phyloP scores from a whole-genome alignment of 2,888 invertebrate genomes.

The Diarsia dahlii region DNA sequence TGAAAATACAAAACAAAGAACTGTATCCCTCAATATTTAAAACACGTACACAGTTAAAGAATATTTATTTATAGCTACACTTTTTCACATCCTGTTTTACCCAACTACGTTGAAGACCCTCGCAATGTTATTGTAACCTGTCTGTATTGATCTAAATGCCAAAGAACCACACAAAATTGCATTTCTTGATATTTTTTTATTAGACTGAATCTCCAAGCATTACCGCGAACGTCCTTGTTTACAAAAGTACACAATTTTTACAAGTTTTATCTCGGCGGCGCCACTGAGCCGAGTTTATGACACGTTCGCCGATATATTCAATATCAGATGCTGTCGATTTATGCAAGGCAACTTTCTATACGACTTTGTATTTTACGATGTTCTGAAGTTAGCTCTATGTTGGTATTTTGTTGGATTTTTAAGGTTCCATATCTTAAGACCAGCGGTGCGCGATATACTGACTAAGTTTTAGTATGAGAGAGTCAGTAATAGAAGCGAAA shows the following conservation, averaged over 20 bases:
- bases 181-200: not conserved
- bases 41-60: too few relatives aligned
- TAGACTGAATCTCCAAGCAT: slow-evolving; percentile 16
- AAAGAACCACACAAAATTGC: too few relatives aligned
- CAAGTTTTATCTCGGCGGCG: slow-evolving; percentile 62
- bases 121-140: too few relatives aligned
- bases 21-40: too few relatives aligned
- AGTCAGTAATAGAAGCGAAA: not conserved
- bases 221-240: slow-evolving; percentile 33
- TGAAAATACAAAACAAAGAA: too few relatives aligned
- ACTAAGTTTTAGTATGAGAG: not conserved
- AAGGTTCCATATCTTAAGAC: slow-evolving; percentile 2
- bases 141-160: too few relatives aligned
- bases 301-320: slow-evolving; percentile 69
- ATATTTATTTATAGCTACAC: too few relatives aligned
- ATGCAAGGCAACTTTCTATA: slow-evolving; percentile 65
- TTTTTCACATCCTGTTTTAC: too few relatives aligned
- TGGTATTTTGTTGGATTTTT: slow-evolving; percentile 40
- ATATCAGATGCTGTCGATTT: slow-evolving; percentile 70
- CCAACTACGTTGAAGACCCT: too few relatives aligned
- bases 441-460: not conserved
- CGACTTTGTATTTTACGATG: slow-evolving; percentile 69
- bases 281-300: slow-evolving; percentile 66
- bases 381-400: slow-evolving; percentile 48
- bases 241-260: slow-evolving; percentile 61